Evolutionary conservation across 2,888 invertebrate genomes (phyloP).

Genomic region (Hydraecia micacea): DNA sequence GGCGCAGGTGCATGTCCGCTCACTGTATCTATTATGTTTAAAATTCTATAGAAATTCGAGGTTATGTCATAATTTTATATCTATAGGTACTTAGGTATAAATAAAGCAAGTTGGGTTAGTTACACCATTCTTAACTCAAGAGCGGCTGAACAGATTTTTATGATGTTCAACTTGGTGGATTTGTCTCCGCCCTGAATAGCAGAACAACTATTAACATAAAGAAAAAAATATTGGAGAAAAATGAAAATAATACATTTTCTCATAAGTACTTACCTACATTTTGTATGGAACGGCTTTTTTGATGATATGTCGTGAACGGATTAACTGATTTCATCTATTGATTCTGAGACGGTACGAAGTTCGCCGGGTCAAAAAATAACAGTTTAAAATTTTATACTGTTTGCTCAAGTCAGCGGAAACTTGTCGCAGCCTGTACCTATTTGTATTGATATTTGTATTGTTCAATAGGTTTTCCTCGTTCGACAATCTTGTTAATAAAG

Average conservation of each 20-base stretch:
- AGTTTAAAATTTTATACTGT: background rate
- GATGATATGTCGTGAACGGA: background rate
- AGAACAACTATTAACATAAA: background rate
- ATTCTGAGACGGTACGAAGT: background rate
- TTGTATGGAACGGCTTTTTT: background rate
- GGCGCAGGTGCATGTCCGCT: slow-evolving; percentile 56
- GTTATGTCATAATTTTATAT: slow-evolving; percentile 38
- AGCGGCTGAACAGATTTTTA: background rate
- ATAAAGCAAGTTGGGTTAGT: background rate
- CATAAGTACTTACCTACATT: too few relatives aligned
- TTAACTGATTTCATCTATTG: background rate
- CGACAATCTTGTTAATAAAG: background rate
- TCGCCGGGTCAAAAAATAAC: background rate
- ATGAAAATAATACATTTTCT: too few relatives aligned
- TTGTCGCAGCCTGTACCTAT: background rate
- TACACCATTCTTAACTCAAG: background rate
- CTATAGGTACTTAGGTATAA: background rate
- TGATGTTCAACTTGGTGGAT: background rate
- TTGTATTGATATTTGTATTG: slow-evolving; percentile 13
- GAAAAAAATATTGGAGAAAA: background rate
- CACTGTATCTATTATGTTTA: slow-evolving; percentile 50
- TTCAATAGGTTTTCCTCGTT: slow-evolving; percentile 19
- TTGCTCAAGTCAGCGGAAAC: slow-evolving; percentile 21
- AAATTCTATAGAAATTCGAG: slow-evolving; percentile 50
- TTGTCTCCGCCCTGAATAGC: background rate